Conservation (phyloP, 1,140 invertebrate genomes). For the Galendromus occidentalis region DNA sequence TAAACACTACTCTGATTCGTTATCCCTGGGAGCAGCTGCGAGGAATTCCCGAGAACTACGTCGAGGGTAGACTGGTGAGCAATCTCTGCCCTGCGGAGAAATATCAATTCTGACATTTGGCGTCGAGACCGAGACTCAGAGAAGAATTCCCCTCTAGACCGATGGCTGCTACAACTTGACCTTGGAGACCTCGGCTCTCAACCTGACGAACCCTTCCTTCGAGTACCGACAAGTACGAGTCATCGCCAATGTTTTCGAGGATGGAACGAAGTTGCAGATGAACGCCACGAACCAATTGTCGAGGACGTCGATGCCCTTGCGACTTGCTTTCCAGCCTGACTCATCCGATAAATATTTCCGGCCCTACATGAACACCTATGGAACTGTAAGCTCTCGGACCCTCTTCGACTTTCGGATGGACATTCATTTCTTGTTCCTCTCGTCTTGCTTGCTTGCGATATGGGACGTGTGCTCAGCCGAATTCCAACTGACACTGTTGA, state of each 20-base stretch:
- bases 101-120: too few relatives aligned
- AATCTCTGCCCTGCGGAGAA: neutral
- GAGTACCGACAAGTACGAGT: slow-evolving; percentile 32
- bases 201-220: slow-evolving; percentile 31
- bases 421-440: too few relatives aligned
- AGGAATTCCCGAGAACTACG: slow-evolving; percentile 9
- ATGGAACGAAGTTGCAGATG: slow-evolving; percentile 38
- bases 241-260: slow-evolving; percentile 39
- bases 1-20: slow-evolving; percentile 23
- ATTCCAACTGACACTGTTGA: too few relatives aligned
- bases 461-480: too few relatives aligned
- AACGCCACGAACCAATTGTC: slow-evolving; percentile 32
- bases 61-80: slow-evolving; percentile 21
- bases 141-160: slow-evolving; percentile 12
- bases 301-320: slow-evolving; percentile 34
- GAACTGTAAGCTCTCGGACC: neutral
- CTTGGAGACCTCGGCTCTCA: slow-evolving; percentile 27
- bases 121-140: neutral
- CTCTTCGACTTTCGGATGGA: too few relatives aligned
- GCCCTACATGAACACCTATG: slow-evolving; percentile 8
- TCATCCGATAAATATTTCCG: slow-evolving; percentile 24
- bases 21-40: slow-evolving; percentile 18
- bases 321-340: slow-evolving; percentile 35
- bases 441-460: too few relatives aligned
- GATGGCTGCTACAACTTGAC: slow-evolving; percentile 34